These are phyloP conservation scores for Nephrotoma flavescens DNA, from an alignment of 2,888 invertebrate species.

Conservation along the genomic window DNA sequence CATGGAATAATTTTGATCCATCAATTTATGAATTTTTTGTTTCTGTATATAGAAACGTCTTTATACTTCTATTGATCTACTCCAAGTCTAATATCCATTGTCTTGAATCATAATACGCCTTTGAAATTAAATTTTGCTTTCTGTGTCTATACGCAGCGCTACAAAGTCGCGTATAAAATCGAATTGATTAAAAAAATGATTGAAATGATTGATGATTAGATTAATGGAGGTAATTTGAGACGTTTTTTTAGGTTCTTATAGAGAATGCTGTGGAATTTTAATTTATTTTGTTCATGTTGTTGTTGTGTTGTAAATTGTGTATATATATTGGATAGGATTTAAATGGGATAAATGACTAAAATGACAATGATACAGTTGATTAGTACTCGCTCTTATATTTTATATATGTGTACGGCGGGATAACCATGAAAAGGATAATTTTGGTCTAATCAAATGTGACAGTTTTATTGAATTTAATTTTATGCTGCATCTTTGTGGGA, in stretches of 20 bases:
- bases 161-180: slow-evolving; percentile 1
- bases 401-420: background rate
- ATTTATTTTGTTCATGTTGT: background rate
- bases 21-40: background rate
- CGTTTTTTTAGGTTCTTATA: background rate
- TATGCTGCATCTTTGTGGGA: background rate
- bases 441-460: background rate
- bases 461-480: background rate
- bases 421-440: background rate
- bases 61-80: background rate
- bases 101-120: background rate
- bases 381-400: background rate
- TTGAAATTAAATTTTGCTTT: background rate
- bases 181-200: background rate
- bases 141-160: background rate
- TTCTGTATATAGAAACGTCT: background rate
- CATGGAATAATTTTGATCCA: background rate
- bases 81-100: background rate
- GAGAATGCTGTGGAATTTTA: background rate
- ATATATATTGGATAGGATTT: background rate
- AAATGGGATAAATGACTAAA: background rate
- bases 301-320: background rate
- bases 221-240: background rate
- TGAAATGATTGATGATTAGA: slow-evolving; percentile 1
- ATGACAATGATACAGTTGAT: background rate